Conservation (phyloP, 2,113 vertebrate species). For the Elachura formosa region DNA sequence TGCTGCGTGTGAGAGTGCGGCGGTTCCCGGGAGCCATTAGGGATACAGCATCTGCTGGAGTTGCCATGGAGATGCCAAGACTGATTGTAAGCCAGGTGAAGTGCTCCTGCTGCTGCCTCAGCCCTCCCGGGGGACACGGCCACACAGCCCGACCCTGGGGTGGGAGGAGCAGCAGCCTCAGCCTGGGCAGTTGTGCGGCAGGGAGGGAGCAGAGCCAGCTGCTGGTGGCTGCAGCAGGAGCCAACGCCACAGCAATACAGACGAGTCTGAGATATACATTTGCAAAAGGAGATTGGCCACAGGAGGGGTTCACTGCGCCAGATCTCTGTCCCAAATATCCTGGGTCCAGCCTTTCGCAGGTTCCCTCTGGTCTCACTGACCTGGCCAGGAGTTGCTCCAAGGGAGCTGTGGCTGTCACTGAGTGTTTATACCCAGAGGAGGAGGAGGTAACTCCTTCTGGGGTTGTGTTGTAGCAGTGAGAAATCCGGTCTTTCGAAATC, state of each 20-base stretch:
- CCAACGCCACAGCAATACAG: neutral
- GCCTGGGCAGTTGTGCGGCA: neutral
- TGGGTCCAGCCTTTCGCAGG: neutral
- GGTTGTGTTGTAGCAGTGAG: neutral
- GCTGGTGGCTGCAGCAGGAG: neutral
- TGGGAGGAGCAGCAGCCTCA: neutral
- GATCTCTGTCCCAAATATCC: neutral
- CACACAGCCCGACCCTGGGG: neutral
- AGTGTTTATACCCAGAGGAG: neutral
- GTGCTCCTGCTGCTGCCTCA: neutral
- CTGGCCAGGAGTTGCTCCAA: neutral
- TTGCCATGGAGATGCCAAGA: constrained; percentile 68
- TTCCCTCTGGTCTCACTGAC: neutral
- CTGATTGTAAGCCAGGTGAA: constrained; percentile 8
- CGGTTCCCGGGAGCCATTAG: neutral
- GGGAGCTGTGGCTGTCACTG: neutral
- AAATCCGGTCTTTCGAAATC: neutral
- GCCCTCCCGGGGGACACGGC: neutral
- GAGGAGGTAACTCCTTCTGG: neutral
- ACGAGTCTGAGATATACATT: accelerated
- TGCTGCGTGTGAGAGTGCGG: neutral
- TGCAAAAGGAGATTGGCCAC: neutral
- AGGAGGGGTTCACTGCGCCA: neutral
- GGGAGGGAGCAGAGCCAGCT: neutral
- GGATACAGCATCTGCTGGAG: constrained; percentile 1